Base-by-base conservation (phyloP, 64 coral and sea anemone species). In the Hydrozoanthus tunicans region DNA sequence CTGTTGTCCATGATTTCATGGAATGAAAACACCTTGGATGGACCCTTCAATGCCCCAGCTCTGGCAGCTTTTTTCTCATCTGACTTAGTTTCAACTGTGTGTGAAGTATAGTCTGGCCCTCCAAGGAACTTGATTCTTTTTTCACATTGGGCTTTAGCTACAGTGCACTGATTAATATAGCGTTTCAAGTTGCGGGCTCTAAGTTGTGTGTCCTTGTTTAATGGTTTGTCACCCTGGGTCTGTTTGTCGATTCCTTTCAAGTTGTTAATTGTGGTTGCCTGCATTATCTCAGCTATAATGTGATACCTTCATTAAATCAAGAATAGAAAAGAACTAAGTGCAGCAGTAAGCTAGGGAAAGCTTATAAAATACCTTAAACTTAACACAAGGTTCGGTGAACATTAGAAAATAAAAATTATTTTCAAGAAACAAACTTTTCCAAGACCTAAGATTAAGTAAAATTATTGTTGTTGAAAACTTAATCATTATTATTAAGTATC, bases 271-370 rank as follows among this genome's bases (percentile, higher is more conserved):
- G 94, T 99, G 6, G 97, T 99, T 7, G 97, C 97, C 83, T 99
- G 97, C 97, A 99, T 99, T 53, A 99, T 99, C 86, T 99, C 97
- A 73, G 96, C 96, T 85, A 98, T 98, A 5, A 98, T 95, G 43
- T 98, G 96, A 89, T 98, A 98, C 57, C 96, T 98, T 9, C 54
- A 84, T 25, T 63, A 65, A 91, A 54, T 51, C 55, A 26, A 77
- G 11, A 24, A 53, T 9, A 56, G 4, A 0, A 78, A 10, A 6
- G n/a, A 78, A 77, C 56, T 8, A 1, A 78, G 56, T 54, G 12
- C 0, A 20, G 20, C 32, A 43, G 32, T 43, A 43, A 43, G 32
- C 32, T 43, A 43, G 32, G 32, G 32, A 43, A 43, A 43, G 0
- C 0, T 43, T 43, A 43, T 43, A 43, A 43, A 43, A 43, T 43